These are phyloP conservation scores for Sebastes miniatus DNA, from an alignment of 2,797 vertebrate genomes.

Conservation along the genomic window DNA sequence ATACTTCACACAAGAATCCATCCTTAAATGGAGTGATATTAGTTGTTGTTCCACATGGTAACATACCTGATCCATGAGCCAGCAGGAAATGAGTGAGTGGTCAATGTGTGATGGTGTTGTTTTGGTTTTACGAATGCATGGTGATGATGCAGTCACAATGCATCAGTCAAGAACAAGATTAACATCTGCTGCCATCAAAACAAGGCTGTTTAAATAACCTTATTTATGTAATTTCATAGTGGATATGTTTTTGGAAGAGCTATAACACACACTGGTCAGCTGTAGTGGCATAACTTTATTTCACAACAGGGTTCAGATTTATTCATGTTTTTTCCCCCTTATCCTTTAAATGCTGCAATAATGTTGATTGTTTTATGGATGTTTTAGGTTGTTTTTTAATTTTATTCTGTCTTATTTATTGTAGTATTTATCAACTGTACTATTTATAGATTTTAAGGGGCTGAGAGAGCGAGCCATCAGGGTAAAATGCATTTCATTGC, in stretches of 20 bases:
- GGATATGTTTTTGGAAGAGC: not conserved
- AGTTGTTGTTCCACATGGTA: too few species aligned
- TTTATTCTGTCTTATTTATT: too few species aligned
- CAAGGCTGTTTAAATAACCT: not conserved
- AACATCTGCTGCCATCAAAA: not conserved
- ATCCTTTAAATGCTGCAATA: not conserved
- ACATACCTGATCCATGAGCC: too few species aligned
- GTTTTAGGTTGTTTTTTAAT: too few species aligned
- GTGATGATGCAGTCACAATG: conserved; percentile 25
- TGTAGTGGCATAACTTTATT: conserved; percentile 51
- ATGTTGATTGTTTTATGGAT: not conserved
- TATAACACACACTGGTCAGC: not conserved
- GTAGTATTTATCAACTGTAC: too few species aligned
- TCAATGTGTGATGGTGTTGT: conserved; percentile 4
- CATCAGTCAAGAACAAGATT: conserved; percentile 5
- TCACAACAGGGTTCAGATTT: not conserved
- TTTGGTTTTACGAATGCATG: not conserved
- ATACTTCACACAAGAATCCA: too few species aligned
- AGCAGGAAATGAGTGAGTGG: too few species aligned
- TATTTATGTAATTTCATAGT: not conserved
- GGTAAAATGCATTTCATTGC: too few species aligned
- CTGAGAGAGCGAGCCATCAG: too few species aligned
- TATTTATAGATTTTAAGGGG: too few species aligned
- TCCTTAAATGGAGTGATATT: too few species aligned
- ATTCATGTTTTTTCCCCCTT: not conserved